Evolutionary conservation across 2,113 vertebrate genomes (phyloP).

Genomic region (Solea senegalensis): DNA sequence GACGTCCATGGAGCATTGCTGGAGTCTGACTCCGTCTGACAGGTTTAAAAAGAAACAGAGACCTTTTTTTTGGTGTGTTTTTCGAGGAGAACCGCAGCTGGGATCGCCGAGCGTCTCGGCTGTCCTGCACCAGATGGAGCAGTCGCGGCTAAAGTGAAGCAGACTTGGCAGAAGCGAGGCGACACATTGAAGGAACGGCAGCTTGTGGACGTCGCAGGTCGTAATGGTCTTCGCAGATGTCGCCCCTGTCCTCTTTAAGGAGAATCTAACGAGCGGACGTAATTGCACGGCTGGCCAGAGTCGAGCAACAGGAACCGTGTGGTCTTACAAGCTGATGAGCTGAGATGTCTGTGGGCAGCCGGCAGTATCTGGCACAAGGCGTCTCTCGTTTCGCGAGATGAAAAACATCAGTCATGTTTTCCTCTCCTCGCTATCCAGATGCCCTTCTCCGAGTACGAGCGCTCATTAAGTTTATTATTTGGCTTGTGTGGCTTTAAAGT

Average conservation of each 20-base stretch:
- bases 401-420: slow-evolving; percentile 69
- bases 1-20: slow-evolving; percentile 37
- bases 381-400: slow-evolving; percentile 61
- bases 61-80: slow-evolving; percentile 52
- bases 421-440: slow-evolving; percentile 56
- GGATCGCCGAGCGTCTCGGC: slow-evolving; percentile 42
- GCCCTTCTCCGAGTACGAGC: slow-evolving; percentile 41
- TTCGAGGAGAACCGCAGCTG: slow-evolving; percentile 50
- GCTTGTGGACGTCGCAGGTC: slow-evolving; percentile 64
- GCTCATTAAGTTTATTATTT: slow-evolving; percentile 47
- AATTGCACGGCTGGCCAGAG: slow-evolving; percentile 70
- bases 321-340: slow-evolving; percentile 67
- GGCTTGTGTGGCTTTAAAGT: slow-evolving; percentile 40
- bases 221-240: slow-evolving; percentile 80
- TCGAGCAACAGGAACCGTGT: slow-evolving; percentile 47
- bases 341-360: slow-evolving; percentile 72
- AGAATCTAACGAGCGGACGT: slow-evolving; percentile 72
- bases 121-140: slow-evolving; percentile 51
- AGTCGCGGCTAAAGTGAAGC: slow-evolving; percentile 48
- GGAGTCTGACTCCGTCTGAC: slow-evolving; percentile 61
- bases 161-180: slow-evolving; percentile 58
- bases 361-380: slow-evolving; percentile 63
- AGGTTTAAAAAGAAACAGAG: slow-evolving; percentile 59
- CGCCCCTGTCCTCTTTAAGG: slow-evolving; percentile 65
- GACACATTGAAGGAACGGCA: slow-evolving; percentile 57